Evolutionary conservation across 2,113 vertebrate genomes (phyloP).

Genomic region (Ardeotis arabs): DNA sequence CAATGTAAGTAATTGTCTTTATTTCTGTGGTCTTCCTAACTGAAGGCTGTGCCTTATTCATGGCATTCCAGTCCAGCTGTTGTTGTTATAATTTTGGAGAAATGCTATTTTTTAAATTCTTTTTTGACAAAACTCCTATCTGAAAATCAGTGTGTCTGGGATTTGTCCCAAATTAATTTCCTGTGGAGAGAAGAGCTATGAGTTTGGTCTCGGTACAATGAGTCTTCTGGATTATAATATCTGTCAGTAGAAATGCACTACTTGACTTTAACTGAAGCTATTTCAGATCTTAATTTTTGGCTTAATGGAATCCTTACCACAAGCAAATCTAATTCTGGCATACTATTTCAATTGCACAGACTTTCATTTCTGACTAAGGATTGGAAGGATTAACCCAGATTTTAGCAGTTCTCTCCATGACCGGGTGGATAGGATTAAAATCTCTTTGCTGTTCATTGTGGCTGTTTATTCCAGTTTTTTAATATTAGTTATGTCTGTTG

Average conservation of each 20-base stretch:
- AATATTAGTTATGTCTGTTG: neutral
- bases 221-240: neutral
- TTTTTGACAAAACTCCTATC: neutral
- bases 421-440: conserved; percentile 13
- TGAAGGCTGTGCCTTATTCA: neutral
- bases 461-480: conserved; percentile 5
- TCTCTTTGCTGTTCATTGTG: neutral
- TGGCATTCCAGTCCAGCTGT: neutral
- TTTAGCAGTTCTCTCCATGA: conserved; percentile 28
- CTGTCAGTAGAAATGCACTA: neutral
- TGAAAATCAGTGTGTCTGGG: neutral
- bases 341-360: conserved; percentile 33
- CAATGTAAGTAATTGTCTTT: neutral
- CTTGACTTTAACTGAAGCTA: conserved; percentile 28
- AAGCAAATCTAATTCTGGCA: conserved; percentile 44
- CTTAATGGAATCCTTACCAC: conserved; percentile 22
- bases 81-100: neutral
- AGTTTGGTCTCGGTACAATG: neutral
- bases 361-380: conserved; percentile 41
- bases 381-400: conserved; percentile 56
- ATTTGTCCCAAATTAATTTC: conserved; percentile 35
- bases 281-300: conserved; percentile 59
- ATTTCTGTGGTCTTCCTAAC: neutral
- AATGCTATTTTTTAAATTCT: neutral
- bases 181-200: neutral